Base-by-base conservation (phyloP, 2,888 invertebrate species). In the Lasioglossum lativentre region DNA sequence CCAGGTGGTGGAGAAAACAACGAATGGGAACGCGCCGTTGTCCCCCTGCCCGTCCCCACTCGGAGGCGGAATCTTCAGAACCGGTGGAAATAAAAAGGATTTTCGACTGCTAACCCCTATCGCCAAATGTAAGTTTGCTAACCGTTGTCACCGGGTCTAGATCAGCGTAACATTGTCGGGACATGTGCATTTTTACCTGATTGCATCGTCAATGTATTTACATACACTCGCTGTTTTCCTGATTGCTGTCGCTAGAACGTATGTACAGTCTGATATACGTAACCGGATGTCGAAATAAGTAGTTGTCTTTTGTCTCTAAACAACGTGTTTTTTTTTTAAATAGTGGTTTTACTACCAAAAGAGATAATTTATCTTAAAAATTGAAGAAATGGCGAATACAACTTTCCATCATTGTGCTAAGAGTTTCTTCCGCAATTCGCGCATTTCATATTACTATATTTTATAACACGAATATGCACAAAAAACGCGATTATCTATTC, bases 1-100 rank as follows among this genome's bases (percentile, higher is more conserved):
- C 75, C 81, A 86, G 83, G 76, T 85, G 86, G 73, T 52, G 72
- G 74, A 81, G 72, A 66, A 68, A 78, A 85, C 75, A 70, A 47
- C 72, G 68, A 79, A 63, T 63, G 66, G 78, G 45, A 45, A 63
- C 63, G 3, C 63, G 30, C 63, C 63, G 30, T 34, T 30, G 30
- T 19, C 30, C 63, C 19, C 19, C 63, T 19, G 16, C 63, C 19
- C 63, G n/a, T n/a, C n/a, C n/a, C 34, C 0, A 8, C 19, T 2
- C 19, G 8, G 63, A 8, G 34, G 63, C 30, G 56, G 56, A 56
- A 56, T 56, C 56, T n/a, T n/a, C 4, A 4, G n/a, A 56, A 56
- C 56, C n/a, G n/a, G n/a, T 12, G 56, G n/a, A 12, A n/a, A 52
- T 52, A n/a, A 52, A 56, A 56, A 56, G 56, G 12, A n/a, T 56